Base-by-base conservation (phyloP, 2,888 invertebrate genomes). In the Sarcophaga subvicina region DNA sequence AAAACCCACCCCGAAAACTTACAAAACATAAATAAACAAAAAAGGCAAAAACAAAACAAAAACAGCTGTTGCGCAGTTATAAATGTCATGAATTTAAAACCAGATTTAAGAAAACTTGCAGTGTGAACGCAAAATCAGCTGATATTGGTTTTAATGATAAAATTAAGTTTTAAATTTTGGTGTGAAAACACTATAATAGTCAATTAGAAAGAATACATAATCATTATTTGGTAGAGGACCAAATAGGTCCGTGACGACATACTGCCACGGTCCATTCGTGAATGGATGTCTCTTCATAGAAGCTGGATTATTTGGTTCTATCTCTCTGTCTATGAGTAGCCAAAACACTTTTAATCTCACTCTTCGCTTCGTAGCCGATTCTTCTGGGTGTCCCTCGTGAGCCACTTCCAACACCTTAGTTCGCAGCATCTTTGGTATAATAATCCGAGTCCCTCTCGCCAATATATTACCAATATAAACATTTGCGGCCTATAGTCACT, bases 341-440 rank as follows among this genome's bases (percentile, higher is more conserved):
- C 66, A 80, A 64, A 71, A 80, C 22, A 79, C 69, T 37, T 70
- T 70, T 6, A 69, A 47, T 22, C 70, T 60, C 5, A 79, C 62
- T 49, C 60, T 79, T 60, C 78, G 63, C 64, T 78, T 79, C 71
- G 64, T 80, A 14, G 45, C 70, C 20, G 71, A 59, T 71, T 71
- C 70, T 20, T 59, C 54, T 8, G 70, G 70, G 45, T 70, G 71
- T 2, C 60, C 59, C 37, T 54, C 70, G 37, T 70, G 70, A 11
- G 70, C 70, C 11, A 70, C 2, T 45, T 27, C 2, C n/a, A 72
- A 17, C 8, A 54, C 14, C 59, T 59, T 54, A 12, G 11, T 47
- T 71, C 49, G 12, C 22, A 70, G 54, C n/a, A n/a, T 2, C 25
- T 25, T 25, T 27, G 4, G 4, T 27, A 27, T 27, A 5, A 27